A percentile compares a stretch with the other conserved stretches of the same genome.
Conservation (phyloP, 2,888 invertebrate genomes). For the Deilephila porcellus region DNA sequence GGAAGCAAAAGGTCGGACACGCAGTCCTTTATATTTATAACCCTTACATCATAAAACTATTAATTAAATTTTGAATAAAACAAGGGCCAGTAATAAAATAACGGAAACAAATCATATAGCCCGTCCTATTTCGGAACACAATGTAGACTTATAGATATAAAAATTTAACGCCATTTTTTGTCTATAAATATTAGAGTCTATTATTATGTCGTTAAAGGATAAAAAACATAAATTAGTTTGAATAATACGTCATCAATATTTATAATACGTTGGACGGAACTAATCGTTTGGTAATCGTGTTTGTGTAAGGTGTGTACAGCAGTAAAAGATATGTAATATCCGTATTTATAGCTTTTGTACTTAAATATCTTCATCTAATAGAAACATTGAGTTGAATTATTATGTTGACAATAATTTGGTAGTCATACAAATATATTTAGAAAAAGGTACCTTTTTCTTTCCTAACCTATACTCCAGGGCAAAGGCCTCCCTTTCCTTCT, state of each 20-base stretch:
- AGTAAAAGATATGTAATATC: slow-evolving; percentile 31
- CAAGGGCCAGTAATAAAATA: not conserved
- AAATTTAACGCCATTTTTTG: slow-evolving; percentile 10
- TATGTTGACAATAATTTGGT: too few species aligned
- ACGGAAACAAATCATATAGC: not conserved
- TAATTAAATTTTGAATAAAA: too few species aligned
- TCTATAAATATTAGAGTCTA: not conserved
- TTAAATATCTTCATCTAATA: not conserved
- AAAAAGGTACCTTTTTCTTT: too few species aligned
- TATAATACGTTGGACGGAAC: slow-evolving; percentile 29
- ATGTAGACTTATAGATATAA: slow-evolving; percentile 2
- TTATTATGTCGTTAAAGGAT: slow-evolving; percentile 24
- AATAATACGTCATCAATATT: slow-evolving; percentile 31
- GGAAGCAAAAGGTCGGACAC: too few species aligned
- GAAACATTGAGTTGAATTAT: too few species aligned
- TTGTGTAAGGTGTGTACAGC: slow-evolving; percentile 28
- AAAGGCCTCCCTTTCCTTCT: too few species aligned
- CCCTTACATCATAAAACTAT: too few species aligned
- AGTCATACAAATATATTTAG: too few species aligned
- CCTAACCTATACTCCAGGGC: too few species aligned
- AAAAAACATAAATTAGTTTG: slow-evolving; percentile 23
- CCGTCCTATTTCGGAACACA: slow-evolving; percentile 1
- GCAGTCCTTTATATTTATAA: too few species aligned
- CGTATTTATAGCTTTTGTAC: not conserved
- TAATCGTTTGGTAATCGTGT: slow-evolving; percentile 30